A percentile compares a stretch with the other conserved stretches of the same genome.
Evolutionary conservation across 2,113 vertebrate genomes (phyloP).

Genomic region (Muntiacus reevesi): DNA sequence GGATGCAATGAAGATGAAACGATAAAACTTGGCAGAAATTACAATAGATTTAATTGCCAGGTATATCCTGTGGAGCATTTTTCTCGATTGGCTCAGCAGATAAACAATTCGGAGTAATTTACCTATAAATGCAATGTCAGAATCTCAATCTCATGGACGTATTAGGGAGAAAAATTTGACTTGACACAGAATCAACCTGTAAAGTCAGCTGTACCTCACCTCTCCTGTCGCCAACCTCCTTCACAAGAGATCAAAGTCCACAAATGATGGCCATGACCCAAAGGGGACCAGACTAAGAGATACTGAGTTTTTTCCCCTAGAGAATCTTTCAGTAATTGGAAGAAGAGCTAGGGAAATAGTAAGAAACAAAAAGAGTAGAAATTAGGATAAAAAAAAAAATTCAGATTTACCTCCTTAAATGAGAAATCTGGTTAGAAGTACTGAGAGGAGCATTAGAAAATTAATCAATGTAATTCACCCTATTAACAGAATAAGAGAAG

Average conservation of each 20-base stretch:
- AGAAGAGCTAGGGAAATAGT: not conserved
- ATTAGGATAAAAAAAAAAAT: not conserved
- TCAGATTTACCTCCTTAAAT: not conserved
- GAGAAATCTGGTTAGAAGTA: not conserved
- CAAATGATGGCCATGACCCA: not conserved
- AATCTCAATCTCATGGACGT: not conserved
- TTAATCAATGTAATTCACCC: not conserved
- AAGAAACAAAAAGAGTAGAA: not conserved
- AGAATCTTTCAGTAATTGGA: not conserved
- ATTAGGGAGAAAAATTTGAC: not conserved
- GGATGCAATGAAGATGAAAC: not conserved
- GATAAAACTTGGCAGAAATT: rapidly evolving
- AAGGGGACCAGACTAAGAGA: not conserved
- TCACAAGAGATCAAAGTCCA: not conserved
- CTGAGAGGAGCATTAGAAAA: not conserved
- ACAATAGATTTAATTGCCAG: rapidly evolving
- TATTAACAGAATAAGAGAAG: not conserved
- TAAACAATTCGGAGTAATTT: not conserved
- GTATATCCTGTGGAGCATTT: not conserved
- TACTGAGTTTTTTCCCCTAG: not conserved
- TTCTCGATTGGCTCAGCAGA: not conserved
- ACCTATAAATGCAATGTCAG: not conserved
- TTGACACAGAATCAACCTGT: not conserved
- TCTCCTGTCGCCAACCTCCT: rapidly evolving
- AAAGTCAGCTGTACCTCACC: not conserved